Percentiles rank a stretch among this genome's conserved stretches.
Conservation (phyloP, 2,113 vertebrate genomes). For the Coptodon bakossiorum region DNA sequence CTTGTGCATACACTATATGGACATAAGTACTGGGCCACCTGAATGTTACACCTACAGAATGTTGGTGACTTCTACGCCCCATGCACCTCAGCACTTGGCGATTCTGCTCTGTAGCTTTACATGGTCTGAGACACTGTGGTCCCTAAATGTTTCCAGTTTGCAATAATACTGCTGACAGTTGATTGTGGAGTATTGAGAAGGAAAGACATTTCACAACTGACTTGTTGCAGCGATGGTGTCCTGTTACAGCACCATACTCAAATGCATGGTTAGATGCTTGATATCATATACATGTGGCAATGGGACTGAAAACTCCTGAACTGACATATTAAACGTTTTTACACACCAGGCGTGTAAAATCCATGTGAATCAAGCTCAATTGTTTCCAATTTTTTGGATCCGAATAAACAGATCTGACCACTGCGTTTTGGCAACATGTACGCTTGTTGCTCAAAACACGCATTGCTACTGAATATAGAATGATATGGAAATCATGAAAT, state of each 20-base stretch:
- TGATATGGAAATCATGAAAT: background rate
- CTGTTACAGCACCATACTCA: background rate
- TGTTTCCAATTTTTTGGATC: background rate
- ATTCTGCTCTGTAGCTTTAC: background rate
- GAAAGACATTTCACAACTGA: background rate
- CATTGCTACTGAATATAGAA: background rate
- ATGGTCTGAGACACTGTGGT: background rate
- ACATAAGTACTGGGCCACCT: background rate
- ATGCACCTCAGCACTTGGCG: background rate
- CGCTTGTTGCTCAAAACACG: fast-evolving
- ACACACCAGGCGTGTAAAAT: background rate
- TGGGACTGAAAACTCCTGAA: background rate
- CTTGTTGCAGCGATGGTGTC: background rate
- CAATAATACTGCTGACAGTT: background rate
- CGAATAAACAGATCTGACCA: background rate
- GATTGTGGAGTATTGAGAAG: background rate
- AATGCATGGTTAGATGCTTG: background rate
- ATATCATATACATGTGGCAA: background rate
- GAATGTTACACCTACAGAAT: background rate
- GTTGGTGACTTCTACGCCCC: fast-evolving
- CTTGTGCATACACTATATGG: background rate
- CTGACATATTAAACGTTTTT: background rate
- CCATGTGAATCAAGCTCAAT: background rate
- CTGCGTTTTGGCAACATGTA: background rate
- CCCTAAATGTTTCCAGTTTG: background rate